Percentiles rank a stretch among this genome's conserved stretches.
phyloP scores from a whole-genome alignment of 2,888 invertebrate species.

The Andrena praecox region DNA sequence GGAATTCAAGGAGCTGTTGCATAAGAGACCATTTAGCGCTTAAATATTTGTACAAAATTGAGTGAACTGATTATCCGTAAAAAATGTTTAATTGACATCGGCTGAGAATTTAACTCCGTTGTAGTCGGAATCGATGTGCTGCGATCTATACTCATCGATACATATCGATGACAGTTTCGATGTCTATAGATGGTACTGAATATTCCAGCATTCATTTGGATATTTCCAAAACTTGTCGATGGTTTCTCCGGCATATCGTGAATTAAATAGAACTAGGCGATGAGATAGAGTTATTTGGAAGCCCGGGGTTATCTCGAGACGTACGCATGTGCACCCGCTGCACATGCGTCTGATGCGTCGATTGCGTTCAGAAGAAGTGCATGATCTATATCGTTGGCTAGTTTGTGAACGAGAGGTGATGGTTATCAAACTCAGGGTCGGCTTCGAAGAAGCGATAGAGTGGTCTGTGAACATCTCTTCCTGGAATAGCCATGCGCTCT shows the following conservation, averaged over 20 bases:
- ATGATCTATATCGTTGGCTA: constrained; percentile 13
- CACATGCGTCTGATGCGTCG: constrained; percentile 6
- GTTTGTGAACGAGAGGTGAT: constrained; percentile 43
- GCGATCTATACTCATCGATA: neutral
- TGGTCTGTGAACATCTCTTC: constrained; percentile 33
- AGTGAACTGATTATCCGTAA: neutral
- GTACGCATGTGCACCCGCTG: constrained; percentile 20
- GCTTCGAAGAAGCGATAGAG: constrained; percentile 63
- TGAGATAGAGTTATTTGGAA: constrained; percentile 9
- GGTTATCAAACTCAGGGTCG: constrained; percentile 42
- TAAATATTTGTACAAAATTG: constrained; percentile 1
- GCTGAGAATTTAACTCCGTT: neutral
- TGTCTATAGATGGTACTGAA: neutral
- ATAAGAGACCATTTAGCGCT: neutral
- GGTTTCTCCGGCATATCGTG: neutral
- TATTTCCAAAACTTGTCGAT: neutral
- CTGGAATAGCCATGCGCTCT: constrained; percentile 12
- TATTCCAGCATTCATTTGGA: neutral
- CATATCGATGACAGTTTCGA: neutral
- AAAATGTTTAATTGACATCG: neutral
- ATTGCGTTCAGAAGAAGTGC: constrained; percentile 33
- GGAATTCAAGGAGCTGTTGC: neutral
- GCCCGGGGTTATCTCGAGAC: constrained; percentile 47
- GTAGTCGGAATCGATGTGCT: neutral
- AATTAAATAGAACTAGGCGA: neutral